phyloP scores from a whole-genome alignment of 2,797 vertebrate genomes.

The Euthynnus affinis region DNA sequence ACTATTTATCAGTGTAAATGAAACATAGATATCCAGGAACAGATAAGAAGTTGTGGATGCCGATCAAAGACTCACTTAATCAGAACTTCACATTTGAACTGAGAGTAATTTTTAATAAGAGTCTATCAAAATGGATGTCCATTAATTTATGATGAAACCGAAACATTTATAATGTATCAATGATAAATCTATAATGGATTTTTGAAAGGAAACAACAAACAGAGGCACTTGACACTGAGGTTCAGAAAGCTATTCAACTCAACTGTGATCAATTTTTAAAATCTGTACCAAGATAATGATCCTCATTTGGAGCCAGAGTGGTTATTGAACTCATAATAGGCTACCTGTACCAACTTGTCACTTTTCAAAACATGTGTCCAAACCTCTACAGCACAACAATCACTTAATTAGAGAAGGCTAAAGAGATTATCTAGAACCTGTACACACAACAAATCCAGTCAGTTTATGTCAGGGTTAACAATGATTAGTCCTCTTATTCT shows the following conservation, averaged over 20 bases:
- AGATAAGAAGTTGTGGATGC: constrained; percentile 17
- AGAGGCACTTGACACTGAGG: constrained; percentile 9
- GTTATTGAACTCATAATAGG: neutral
- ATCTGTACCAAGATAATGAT: neutral
- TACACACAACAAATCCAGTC: neutral
- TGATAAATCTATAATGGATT: constrained; percentile 36
- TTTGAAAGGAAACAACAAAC: constrained; percentile 41
- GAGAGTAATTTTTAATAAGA: constrained; percentile 12
- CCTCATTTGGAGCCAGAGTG: constrained; percentile 7
- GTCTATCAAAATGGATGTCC: neutral
- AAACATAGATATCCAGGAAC: constrained; percentile 35
- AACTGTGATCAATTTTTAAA: constrained; percentile 15
- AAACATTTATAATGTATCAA: constrained; percentile 44
- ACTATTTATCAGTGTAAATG: constrained; percentile 14
- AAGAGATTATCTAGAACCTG: neutral
- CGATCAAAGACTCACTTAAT: constrained; percentile 15
- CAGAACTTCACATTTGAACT: constrained; percentile 13
- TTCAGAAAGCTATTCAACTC: constrained; percentile 23
- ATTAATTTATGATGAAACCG: constrained; percentile 39
- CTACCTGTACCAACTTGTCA: neutral
- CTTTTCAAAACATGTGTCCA: neutral
- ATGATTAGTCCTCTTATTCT: constrained; percentile 14
- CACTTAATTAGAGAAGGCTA: neutral
- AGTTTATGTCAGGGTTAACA: neutral
- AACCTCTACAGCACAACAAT: neutral